A percentile compares a stretch with the other conserved stretches of the same genome.
These are phyloP conservation scores for Cordilura impudica DNA, from an alignment of 2,888 invertebrate species.

Conservation along the genomic window DNA sequence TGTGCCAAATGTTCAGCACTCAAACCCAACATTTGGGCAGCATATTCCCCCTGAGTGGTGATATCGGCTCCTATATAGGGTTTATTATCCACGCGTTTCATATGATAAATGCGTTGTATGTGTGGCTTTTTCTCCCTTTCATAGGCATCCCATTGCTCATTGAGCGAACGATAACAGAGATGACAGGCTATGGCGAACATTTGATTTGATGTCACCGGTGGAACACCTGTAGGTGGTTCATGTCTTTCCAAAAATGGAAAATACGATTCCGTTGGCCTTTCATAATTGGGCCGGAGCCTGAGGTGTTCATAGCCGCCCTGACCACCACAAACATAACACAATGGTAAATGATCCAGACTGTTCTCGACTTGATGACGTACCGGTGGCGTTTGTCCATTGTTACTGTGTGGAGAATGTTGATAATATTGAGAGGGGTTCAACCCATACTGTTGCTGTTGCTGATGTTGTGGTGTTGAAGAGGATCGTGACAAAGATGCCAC, in stretches of 20 bases:
- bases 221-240: constrained; percentile 87
- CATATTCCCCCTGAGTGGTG: constrained; percentile 94
- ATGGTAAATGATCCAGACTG: constrained; percentile 69
- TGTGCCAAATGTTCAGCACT: constrained; percentile 80
- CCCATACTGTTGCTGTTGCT: constrained; percentile 58
- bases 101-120: constrained; percentile 92
- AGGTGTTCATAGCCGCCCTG: constrained; percentile 83
- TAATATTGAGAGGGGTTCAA: constrained; percentile 61
- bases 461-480: constrained; percentile 61
- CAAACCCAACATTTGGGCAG: constrained; percentile 90
- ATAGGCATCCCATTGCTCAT: constrained; percentile 95
- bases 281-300: constrained; percentile 83
- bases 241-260: constrained; percentile 95
- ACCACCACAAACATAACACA: constrained; percentile 87
- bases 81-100: constrained; percentile 94
- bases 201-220: constrained; percentile 75
- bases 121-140: constrained; percentile 91
- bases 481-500: constrained; percentile 63
- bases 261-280: constrained; percentile 87
- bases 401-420: constrained; percentile 60
- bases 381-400: constrained; percentile 56
- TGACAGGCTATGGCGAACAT: constrained; percentile 86
- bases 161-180: constrained; percentile 90
- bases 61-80: constrained; percentile 94
- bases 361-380: constrained; percentile 52